These are phyloP conservation scores for Chromoteleia sp. DNA, from an alignment of 2,888 invertebrate genomes.

Conservation along the genomic window DNA sequence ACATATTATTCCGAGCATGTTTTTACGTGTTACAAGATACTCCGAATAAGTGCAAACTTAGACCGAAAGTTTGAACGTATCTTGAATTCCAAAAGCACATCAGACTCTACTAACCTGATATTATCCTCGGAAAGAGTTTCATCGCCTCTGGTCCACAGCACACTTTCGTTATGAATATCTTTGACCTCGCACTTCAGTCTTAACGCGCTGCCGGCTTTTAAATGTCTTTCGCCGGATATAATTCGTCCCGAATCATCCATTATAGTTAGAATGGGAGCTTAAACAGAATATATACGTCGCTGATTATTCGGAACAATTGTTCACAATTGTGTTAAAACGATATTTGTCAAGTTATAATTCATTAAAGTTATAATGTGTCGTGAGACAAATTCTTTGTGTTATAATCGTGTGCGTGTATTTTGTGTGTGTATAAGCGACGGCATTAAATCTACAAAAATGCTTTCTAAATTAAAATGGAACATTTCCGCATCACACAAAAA, in stretches of 20 bases:
- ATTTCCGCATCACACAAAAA: conserved; percentile 8
- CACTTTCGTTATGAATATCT: conserved; percentile 84
- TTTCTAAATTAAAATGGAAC: conserved; percentile 35
- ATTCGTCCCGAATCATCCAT: conserved; percentile 87
- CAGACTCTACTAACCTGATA: conserved; percentile 85
- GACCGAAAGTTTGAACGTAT: conserved; percentile 43
- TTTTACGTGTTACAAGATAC: conserved; percentile 27
- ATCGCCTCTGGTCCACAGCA: conserved; percentile 86
- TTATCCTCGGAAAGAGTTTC: conserved; percentile 85
- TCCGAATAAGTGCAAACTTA: conserved; percentile 34
- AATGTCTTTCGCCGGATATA: conserved; percentile 87
- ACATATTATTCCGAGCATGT: conserved; percentile 47
- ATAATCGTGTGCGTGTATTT: neutral
- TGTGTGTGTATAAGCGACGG: neutral
- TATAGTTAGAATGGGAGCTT: conserved; percentile 87
- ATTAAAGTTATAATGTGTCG: conserved; percentile 8
- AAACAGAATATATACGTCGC: conserved; percentile 71
- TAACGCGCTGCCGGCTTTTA: conserved; percentile 87
- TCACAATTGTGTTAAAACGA: conserved; percentile 31
- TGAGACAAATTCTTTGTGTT: conserved; percentile 2
- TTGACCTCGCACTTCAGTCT: conserved; percentile 86
- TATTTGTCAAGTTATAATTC: conserved; percentile 34
- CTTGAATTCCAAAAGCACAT: conserved; percentile 45
- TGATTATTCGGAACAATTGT: conserved; percentile 43
- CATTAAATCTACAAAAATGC: conserved; percentile 24